Evolutionary conservation across 2,797 vertebrate genomes (phyloP).

Genomic region (Calcarius lapponicus): DNA sequence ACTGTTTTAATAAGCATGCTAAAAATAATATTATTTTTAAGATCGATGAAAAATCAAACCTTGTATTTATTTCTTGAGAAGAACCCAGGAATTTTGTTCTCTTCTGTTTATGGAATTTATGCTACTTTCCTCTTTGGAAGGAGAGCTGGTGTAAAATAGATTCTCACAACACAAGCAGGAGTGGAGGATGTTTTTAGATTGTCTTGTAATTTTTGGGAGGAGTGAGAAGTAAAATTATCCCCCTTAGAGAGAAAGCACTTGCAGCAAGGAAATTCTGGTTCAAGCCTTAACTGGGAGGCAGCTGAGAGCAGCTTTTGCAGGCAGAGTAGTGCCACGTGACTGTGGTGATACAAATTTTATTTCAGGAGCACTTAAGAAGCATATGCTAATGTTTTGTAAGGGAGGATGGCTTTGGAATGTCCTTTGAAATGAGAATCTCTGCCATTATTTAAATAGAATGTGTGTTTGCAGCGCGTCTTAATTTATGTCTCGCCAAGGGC

Average conservation of each 20-base stretch:
- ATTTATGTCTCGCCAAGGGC: not conserved
- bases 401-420: not conserved
- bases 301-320: not conserved
- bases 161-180: not conserved
- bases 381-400: constrained; percentile 11
- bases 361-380: constrained; percentile 15
- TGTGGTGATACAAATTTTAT: constrained; percentile 4
- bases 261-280: not conserved
- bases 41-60: constrained; percentile 34
- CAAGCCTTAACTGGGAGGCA: not conserved
- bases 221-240: not conserved
- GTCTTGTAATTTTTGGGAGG: not conserved
- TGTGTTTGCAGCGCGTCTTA: not conserved
- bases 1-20: constrained; percentile 44
- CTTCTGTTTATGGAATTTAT: constrained; percentile 2
- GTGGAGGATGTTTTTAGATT: not conserved
- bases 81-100: not conserved
- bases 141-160: not conserved
- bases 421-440: constrained; percentile 11
- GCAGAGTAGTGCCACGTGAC: not conserved
- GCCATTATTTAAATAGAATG: not conserved
- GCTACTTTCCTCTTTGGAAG: not conserved
- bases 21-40: constrained; percentile 17
- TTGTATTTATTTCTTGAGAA: constrained; percentile 21
- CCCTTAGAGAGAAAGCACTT: not conserved